Evolutionary conservation across 2,113 vertebrate species (phyloP).

Genomic region (Oncorhynchus nerka): DNA sequence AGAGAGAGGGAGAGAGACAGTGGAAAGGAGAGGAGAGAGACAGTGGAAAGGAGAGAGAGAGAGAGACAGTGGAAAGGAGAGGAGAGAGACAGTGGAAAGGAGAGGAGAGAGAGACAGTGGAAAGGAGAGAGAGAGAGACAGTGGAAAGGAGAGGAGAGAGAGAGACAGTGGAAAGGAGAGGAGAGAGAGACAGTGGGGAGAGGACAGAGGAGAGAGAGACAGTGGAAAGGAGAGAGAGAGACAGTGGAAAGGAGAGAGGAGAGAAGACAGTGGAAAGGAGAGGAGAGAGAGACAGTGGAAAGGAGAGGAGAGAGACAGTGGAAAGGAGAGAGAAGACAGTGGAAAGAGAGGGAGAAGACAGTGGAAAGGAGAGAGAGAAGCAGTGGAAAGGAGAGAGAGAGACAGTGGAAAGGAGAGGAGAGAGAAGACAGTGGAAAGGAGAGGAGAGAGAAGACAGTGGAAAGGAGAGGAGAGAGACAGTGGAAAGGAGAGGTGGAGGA

Average conservation of each 20-base stretch:
- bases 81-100: slow-evolving; percentile 5
- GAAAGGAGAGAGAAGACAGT: too few species aligned
- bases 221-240: slow-evolving; percentile 16
- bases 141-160: slow-evolving; percentile 39
- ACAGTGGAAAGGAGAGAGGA: slow-evolving; percentile 42
- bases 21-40: slow-evolving; percentile 47
- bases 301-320: slow-evolving; percentile 26
- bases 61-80: slow-evolving; percentile 25
- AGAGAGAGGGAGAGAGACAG: slow-evolving; percentile 20
- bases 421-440: neutral
- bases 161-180: slow-evolving; percentile 21
- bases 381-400: slow-evolving; percentile 36
- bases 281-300: neutral
- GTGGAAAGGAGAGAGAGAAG: slow-evolving; percentile 22
- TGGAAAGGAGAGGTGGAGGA: neutral
- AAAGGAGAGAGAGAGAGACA: neutral
- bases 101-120: slow-evolving; percentile 50
- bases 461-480: slow-evolving; percentile 46
- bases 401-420: neutral
- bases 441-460: slow-evolving; percentile 52
- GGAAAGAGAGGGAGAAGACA: too few species aligned
- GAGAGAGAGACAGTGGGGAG: slow-evolving; percentile 4
- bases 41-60: slow-evolving; percentile 39
- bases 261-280: slow-evolving; percentile 24
- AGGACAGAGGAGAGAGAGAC: slow-evolving; percentile 56